Conservation (phyloP, 37 sponge, comb jelly and placozoan genomes). For the Amphimedon queenslandica region DNA sequence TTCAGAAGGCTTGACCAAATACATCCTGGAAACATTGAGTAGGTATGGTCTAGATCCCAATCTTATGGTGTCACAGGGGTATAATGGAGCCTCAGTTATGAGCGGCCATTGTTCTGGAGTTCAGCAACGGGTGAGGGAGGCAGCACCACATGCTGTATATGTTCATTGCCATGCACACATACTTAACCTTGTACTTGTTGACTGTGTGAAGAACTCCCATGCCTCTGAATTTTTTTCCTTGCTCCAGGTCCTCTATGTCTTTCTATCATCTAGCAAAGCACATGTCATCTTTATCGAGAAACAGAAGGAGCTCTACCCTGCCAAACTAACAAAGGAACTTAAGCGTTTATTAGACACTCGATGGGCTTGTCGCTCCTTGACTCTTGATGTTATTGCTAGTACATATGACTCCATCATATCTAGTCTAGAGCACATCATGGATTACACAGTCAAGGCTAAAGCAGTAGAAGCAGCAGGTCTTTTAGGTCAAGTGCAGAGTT, state of each 20-base stretch:
- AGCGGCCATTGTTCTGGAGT: slow-evolving; percentile 40
- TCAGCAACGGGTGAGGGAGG: no score
- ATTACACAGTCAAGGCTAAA: slow-evolving; percentile 47
- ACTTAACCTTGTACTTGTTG: slow-evolving; percentile 61
- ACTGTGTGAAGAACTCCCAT: no score
- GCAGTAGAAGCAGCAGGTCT: slow-evolving; percentile 59
- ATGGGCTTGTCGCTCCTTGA: slow-evolving; percentile 40
- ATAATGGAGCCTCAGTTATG: slow-evolving; percentile 58
- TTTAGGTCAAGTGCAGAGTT: slow-evolving; percentile 37
- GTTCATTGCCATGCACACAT: slow-evolving; percentile 60
- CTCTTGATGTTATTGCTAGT: slow-evolving; percentile 28
- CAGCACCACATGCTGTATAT: slow-evolving; percentile 18
- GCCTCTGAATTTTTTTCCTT: not conserved
- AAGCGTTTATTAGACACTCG: slow-evolving; percentile 42
- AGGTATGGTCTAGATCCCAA: slow-evolving; percentile 14
- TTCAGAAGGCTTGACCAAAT: slow-evolving; percentile 15
- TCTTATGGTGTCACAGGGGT: slow-evolving; percentile 31
- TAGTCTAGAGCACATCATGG: slow-evolving; percentile 27
- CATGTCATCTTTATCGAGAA: slow-evolving; percentile 36
- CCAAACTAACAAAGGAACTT: slow-evolving; percentile 29
- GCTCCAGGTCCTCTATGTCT: slow-evolving; percentile 33
- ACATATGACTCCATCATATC: slow-evolving; percentile 20
- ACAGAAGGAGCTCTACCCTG: slow-evolving; percentile 43
- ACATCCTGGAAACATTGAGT: slow-evolving; percentile 12
- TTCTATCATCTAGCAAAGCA: slow-evolving; percentile 29